A percentile compares a stretch with the other conserved stretches of the same genome.
Evolutionary conservation across 2,888 invertebrate species (phyloP).

Genomic region (Synergus laeviventris): DNA sequence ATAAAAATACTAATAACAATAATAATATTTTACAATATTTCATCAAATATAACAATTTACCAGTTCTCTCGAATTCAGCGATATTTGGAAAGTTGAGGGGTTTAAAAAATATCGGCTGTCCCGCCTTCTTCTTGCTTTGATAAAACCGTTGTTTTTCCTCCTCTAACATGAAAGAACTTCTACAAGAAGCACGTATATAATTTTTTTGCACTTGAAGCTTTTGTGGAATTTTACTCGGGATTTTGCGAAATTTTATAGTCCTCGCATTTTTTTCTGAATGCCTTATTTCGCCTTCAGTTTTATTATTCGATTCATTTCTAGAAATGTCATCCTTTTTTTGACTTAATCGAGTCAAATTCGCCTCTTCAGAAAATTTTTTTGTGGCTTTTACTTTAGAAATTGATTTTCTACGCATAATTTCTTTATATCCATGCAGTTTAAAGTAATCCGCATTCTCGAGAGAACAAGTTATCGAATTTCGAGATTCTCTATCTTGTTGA

Average conservation of each 20-base stretch:
- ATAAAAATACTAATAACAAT: too few relatives aligned
- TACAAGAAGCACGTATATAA: background rate
- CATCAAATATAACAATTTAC: conserved; percentile 12
- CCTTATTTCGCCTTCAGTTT: background rate
- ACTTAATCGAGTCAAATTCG: background rate
- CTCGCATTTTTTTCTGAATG: background rate
- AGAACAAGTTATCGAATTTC: background rate
- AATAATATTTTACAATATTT: too few relatives aligned
- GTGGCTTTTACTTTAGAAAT: background rate
- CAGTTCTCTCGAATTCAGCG: conserved; percentile 36
- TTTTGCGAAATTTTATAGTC: background rate
- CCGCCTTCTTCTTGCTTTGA: background rate
- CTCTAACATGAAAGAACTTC: background rate
- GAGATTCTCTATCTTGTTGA: background rate
- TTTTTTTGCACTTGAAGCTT: background rate
- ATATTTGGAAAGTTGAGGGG: conserved; percentile 48
- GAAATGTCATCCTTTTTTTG: background rate
- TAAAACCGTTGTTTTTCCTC: background rate
- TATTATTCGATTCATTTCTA: background rate
- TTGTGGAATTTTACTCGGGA: background rate
- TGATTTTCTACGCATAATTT: background rate
- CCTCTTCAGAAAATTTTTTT: background rate
- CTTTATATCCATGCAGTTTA: background rate
- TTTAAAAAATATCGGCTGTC: background rate
- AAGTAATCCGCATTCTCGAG: background rate